Conservation (phyloP, 2,888 invertebrate species). For the Campoplex nolae region DNA sequence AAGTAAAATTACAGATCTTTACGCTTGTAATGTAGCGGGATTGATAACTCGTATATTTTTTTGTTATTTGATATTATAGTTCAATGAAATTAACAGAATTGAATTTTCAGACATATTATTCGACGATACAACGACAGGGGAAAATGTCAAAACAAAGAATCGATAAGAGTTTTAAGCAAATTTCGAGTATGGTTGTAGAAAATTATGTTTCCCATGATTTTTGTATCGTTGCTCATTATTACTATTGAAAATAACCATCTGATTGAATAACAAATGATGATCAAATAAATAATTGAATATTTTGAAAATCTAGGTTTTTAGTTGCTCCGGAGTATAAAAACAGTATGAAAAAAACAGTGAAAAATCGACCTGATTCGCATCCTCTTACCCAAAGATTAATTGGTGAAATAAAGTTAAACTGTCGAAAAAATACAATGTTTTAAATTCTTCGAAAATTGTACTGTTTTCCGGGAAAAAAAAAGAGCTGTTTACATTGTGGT, state of each 20-base stretch:
- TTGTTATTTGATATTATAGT: neutral
- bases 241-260: neutral
- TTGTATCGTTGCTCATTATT: neutral
- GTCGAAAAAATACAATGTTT: neutral
- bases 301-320: neutral
- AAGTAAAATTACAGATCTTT: conserved; percentile 73
- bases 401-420: neutral
- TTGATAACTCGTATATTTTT: neutral
- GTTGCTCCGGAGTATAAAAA: neutral
- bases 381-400: neutral
- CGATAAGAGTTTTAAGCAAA: neutral
- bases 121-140: accelerated
- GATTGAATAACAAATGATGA: neutral
- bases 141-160: neutral
- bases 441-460: neutral
- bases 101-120: neutral
- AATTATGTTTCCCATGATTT: neutral
- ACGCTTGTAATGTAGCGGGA: neutral
- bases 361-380: neutral
- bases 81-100: neutral
- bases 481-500: neutral
- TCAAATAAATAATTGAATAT: neutral
- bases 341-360: neutral
- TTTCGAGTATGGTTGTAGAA: neutral
- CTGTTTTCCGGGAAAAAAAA: neutral